Base-by-base conservation (phyloP, 2,888 invertebrate genomes). In the Trissolcus japonicus region DNA sequence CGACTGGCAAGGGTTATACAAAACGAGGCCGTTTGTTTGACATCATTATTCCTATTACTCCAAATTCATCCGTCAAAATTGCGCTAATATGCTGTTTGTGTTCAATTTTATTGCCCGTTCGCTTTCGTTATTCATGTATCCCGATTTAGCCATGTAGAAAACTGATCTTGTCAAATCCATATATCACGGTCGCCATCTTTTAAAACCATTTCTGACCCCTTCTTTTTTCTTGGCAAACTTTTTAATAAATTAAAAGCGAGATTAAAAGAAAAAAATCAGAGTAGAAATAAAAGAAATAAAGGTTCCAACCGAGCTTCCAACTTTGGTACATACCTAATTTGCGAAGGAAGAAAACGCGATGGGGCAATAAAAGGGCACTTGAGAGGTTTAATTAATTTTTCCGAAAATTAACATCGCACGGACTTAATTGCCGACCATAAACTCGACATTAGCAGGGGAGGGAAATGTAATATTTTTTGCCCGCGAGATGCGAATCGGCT, bases 331-430 rank as follows among this genome's bases (percentile, higher is more conserved):
- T 72, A n/a, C n/a, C n/a, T n/a, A 57, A 66, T 67, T 67, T 21
- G 63, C 43, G 63, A 53, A 53, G 67, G 63, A 76, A 66, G 66
- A 62, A 76, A 76, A 65, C 46, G 29, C 41, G 13, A 43, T 59
- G 67, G 21, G n/a, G 68, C 63, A 77, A 74, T 78, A 73, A 69
- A 79, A 81, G 79, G 65, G 74, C 57, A 79, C 79, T 79, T 80
- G 76, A 80, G 82, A 80, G 72, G 83, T 82, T 82, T 85, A 86
- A 86, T 86, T 86, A 86, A 86, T 85, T 86, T 84, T 82, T 65
- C 46, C 16, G 80, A 82, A 83, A 84, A 85, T 85, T 84, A 86
- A 84, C 82, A 82, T 82, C 65, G 25, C 68, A 14, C 35, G 65
- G 35, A 51, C 65, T 69, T 76, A 76, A 76, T 76, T 76, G 65